These are phyloP conservation scores for Tinamus major DNA, from an alignment of 2,797 vertebrate species.

Conservation along the genomic window DNA sequence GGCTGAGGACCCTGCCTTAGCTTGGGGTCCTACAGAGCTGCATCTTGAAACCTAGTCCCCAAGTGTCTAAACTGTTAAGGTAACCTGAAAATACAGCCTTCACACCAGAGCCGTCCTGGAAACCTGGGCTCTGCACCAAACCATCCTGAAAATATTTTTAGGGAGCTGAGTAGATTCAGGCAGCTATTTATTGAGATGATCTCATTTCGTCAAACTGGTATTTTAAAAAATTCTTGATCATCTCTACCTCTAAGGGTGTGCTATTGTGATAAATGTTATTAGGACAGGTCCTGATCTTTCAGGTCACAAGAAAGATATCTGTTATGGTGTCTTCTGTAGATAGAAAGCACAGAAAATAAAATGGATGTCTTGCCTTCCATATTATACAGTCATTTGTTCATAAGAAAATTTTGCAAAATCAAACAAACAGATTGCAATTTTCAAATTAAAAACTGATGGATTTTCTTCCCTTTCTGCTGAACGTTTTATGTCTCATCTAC, in stretches of 20 bases:
- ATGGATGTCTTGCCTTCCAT: background rate
- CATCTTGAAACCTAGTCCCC: background rate
- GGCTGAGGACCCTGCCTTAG: background rate
- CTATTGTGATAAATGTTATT: background rate
- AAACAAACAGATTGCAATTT: background rate
- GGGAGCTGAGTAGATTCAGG: background rate
- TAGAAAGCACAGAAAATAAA: background rate
- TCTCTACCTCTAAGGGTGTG: background rate
- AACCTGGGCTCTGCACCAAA: background rate
- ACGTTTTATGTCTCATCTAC: background rate
- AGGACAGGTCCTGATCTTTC: background rate
- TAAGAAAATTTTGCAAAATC: background rate
- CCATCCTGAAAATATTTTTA: background rate
- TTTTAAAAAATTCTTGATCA: background rate
- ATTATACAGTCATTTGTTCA: background rate
- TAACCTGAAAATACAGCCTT: background rate
- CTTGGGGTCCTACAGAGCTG: background rate
- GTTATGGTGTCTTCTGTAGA: background rate
- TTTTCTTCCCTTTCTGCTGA: background rate
- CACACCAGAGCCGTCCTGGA: background rate
- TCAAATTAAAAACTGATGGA: background rate
- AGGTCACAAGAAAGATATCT: background rate
- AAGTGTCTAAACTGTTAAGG: background rate
- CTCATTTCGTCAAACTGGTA: background rate
- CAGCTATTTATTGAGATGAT: background rate